Evolutionary conservation across 2,888 invertebrate genomes (phyloP), one percentile per base, ranked within the genome.

Genomic region (Gastracanthus pulcherrimus): DNA sequence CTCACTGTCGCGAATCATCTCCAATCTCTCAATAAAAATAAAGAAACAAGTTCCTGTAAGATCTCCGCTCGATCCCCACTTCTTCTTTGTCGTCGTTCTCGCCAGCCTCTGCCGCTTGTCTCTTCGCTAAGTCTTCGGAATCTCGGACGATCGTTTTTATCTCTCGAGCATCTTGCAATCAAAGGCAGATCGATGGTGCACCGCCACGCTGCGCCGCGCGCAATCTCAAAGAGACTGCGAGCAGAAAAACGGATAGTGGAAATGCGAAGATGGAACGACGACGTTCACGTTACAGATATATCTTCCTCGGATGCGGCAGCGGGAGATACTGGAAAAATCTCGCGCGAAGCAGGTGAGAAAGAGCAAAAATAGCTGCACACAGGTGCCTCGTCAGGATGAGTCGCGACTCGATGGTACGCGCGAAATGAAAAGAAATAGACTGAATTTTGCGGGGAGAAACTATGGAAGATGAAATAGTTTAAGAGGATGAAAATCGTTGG

Each of bases 131-230:
- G 58, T 80, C 80, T 51, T 70, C 45, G 71, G 80, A 80, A 80
- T 80, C 76, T 80, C 66, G 51, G 41, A 48, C 36, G 55, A 76
- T 80, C 55, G 66, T 80, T 76, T 80, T 80, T 80, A 80, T 80
- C 76, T 71, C 64, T 26, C 67, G 51, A 3, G 16, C 60, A 76
- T 80, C 76, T 75, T 11, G 38, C 62, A 70, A 75, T 70, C 75
- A 70, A 64, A 75, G 75, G 51, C 70, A 72, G 72, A 74, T 79
- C 67, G 45, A 34, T 23, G 55, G 41, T 36, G 26, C 26, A 26
- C 26, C 60, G 76, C 29, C 67, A 13, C 31, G 3, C 5, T 31
- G 62, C 66, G 19, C 45, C 76, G 29, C 26, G 29, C 6, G 16
- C n/a, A n/a, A n/a, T 48, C 36, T 60, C 48, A 48, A 62, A 70